A percentile compares a stretch with the other conserved stretches of the same genome.
These are phyloP conservation scores for Polydrusus pterygomalis DNA, from an alignment of 2,888 invertebrate genomes.

Conservation along the genomic window DNA sequence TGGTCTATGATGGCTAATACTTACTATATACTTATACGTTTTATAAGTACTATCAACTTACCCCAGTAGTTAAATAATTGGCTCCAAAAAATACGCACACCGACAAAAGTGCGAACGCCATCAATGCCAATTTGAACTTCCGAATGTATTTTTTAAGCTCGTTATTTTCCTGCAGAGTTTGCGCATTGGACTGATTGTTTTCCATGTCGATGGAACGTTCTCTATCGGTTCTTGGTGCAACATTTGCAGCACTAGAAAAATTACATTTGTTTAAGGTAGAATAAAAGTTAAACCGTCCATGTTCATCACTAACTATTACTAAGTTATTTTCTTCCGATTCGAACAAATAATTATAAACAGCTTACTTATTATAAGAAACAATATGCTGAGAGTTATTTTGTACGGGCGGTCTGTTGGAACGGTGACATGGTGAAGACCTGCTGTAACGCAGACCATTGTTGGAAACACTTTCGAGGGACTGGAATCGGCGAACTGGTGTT, in stretches of 20 bases:
- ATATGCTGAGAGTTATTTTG: constrained; percentile 23
- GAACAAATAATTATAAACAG: too few species aligned
- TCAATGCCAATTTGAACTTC: constrained; percentile 49
- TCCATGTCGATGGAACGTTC: constrained; percentile 37
- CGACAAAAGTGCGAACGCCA: constrained; percentile 44
- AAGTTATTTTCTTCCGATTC: too few species aligned
- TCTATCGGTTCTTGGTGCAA: constrained; percentile 35
- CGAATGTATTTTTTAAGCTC: constrained; percentile 42
- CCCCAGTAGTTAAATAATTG: constrained; percentile 52
- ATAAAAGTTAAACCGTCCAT: too few species aligned
- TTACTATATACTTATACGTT: too few species aligned
- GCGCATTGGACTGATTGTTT: constrained; percentile 35
- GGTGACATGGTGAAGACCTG: constrained; percentile 61
- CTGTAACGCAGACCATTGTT: constrained; percentile 74
- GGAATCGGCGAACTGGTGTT: constrained; percentile 82
- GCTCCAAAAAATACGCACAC: constrained; percentile 81
- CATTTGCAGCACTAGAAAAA: constrained; percentile 36
- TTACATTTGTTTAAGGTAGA: too few species aligned
- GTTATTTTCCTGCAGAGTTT: constrained; percentile 34
- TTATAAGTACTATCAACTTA: constrained; percentile 58
- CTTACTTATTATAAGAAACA: constrained; percentile 45
- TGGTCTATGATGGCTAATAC: too few species aligned
- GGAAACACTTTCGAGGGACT: constrained; percentile 76
- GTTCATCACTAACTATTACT: too few species aligned
- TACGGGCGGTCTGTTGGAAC: constrained; percentile 35